Base-by-base conservation (phyloP, 2,113 vertebrate species). In the Spheniscus mendiculus region DNA sequence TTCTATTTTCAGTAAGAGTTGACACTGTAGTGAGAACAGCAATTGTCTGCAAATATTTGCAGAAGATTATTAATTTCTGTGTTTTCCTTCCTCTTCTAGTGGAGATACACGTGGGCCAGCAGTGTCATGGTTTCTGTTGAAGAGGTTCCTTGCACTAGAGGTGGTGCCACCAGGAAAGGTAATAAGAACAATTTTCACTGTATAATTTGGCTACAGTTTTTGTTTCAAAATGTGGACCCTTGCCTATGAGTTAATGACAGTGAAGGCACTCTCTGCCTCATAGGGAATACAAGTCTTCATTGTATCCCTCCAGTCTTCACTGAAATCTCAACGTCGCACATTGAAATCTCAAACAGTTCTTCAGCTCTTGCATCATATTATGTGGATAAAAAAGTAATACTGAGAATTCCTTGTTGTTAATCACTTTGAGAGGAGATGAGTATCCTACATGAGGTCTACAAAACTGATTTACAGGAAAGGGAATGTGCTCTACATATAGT, bases 401-500 rank as follows among this genome's bases (percentile, higher is more conserved):
- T 19, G 71, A 78, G 27, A 36, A 30, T 40, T 74, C 32, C n/a
- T 11, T 2, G 26, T 4, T 34, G 50, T 26, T 18, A 26, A 14
- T 22, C 4, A 0, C 36, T 30, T 8, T n/a, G 77, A 26, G 62
- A 71, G 45, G 20, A 53, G 19, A 34, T 36, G 26, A 52, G 15
- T 32, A 58, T 32, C 53, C 55, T 42, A 5, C 17, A 2, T 6
- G 16, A 40, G 30, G 42, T 26, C n/a, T 59, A 19, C 44, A 32
- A 2, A 86, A 50, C 20, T 29, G 30, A 44, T 81, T 36, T 9
- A 47, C 27, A 36, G 26, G 32, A 16, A 22, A 9, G 25, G 53
- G 34, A 55, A 59, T 1, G 18, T 30, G 32, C 25, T 38, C 7
- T 49, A 36, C 13, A 1, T 29, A 0, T 14, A 27, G 16, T 16